A percentile compares a stretch with the other conserved stretches of the same genome.
Evolutionary conservation across 2,888 invertebrate species (phyloP).

Genomic region (Machimus rusticus): DNA sequence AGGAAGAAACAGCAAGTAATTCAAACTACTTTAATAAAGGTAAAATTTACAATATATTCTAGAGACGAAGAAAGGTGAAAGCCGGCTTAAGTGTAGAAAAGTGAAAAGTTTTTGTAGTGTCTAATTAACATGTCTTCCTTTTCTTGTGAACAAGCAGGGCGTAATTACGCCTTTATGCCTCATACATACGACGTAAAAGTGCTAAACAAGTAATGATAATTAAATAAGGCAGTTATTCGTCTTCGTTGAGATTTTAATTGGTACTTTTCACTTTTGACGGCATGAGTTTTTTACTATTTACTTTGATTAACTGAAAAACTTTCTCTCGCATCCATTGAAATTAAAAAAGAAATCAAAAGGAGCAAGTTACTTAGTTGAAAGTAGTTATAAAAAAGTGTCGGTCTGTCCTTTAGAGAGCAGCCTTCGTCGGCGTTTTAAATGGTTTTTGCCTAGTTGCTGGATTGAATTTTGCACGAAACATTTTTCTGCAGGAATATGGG

Average conservation of each 20-base stretch:
- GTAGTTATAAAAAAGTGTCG: background rate
- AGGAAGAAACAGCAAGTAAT: background rate
- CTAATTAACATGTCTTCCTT: slow-evolving; percentile 29
- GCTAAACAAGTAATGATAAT: slow-evolving; percentile 19
- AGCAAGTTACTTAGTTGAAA: background rate
- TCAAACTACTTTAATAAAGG: slow-evolving; percentile 1
- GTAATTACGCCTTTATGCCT: slow-evolving; percentile 18
- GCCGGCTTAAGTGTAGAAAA: background rate
- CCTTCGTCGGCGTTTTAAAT: background rate
- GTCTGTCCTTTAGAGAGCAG: background rate
- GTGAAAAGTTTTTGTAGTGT: slow-evolving; percentile 28
- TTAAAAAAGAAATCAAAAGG: background rate
- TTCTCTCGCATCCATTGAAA: background rate
- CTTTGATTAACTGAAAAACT: background rate
- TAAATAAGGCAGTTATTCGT: slow-evolving; percentile 4
- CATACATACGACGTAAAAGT: slow-evolving; percentile 9
- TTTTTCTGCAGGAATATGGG: background rate
- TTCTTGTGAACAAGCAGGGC: background rate
- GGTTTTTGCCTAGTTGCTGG: background rate
- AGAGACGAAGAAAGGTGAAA: background rate
- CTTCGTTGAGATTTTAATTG: background rate
- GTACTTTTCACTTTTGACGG: background rate
- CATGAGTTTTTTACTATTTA: background rate
- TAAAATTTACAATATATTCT: background rate
- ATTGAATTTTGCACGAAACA: background rate